Evolutionary conservation across 2,888 invertebrate species (phyloP), one percentile per base, ranked within the genome.

Genomic region (Hypercompe scribonia): DNA sequence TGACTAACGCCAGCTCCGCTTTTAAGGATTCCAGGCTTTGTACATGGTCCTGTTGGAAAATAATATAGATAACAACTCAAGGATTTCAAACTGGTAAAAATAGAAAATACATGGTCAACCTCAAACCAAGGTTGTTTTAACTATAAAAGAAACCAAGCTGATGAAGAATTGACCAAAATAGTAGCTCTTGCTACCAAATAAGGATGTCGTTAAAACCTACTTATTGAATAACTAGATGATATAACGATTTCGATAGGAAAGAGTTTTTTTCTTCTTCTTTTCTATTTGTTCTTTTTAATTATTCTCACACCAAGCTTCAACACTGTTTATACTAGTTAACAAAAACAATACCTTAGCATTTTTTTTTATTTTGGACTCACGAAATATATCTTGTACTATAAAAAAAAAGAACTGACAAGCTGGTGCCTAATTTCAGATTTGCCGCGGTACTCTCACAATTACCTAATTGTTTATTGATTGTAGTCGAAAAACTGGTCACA

Each of bases 21-120:
- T 98, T 97, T 28, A 99, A 96, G 71, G 98, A 97, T 88, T 98
- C 98, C 86, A 99, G 96, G 89, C 99, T 98, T 89, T 97, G 97
- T 79, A 98, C 97, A 89, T 99, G 99, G 89, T 99, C 98, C 96
- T 98, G 96, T 70, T 74, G 75, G n/a, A 58, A 3, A n/a, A 65
- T 50, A 24, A 34, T 34, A 42, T 15, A 46, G 13, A 61, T 61
- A 31, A 31, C 31, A 31, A 61, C 4, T 61, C 13, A 18, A 28
- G 5, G 5, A 61, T 31, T 50, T 50, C 8, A 50, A 50, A 50
- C 24, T 24, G 24, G 5, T 21, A 42, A 42, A 15, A 42, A 13
- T 39, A 5, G 42, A 42, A 18, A n/a, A n/a, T 10, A 54, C n/a
- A 54, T n/a, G n/a, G 24, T 50, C 50, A 50, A 24, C 21, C 24